A percentile compares a stretch with the other conserved stretches of the same genome.
Evolutionary conservation across 2,888 invertebrate species (phyloP).

Genomic region (Drosophila mettleri): DNA sequence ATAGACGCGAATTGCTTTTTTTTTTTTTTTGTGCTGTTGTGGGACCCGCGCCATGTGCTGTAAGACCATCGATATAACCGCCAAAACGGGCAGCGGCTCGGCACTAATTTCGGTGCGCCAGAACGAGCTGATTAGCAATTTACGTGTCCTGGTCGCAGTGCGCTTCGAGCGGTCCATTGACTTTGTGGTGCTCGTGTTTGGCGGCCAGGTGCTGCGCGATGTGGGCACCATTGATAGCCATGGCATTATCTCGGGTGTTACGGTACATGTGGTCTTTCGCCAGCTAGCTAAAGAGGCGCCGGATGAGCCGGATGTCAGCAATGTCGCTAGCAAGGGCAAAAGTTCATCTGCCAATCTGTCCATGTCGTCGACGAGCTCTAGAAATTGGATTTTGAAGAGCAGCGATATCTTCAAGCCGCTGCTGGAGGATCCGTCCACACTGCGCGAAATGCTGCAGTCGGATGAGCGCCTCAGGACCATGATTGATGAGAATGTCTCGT

Average conservation of each 20-base stretch:
- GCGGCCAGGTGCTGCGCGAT: conserved; percentile 55
- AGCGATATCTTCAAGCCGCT: conserved; percentile 11
- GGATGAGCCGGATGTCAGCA: not conserved
- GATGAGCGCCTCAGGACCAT: conserved; percentile 35
- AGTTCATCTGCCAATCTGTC: not conserved
- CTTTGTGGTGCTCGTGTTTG: conserved; percentile 56
- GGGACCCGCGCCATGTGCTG: conserved; percentile 16
- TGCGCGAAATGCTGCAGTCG: conserved; percentile 42
- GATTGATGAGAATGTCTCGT: conserved; percentile 33
- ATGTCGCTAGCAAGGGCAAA: not conserved
- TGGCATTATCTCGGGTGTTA: conserved; percentile 63
- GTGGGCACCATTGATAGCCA: conserved; percentile 60
- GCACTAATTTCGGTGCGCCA: conserved; percentile 52
- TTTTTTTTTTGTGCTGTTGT: not conserved
- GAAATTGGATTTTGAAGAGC: not conserved
- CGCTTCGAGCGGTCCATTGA: conserved; percentile 54
- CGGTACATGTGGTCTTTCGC: conserved; percentile 60
- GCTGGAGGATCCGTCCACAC: conserved; percentile 25
- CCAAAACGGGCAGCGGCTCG: conserved; percentile 45
- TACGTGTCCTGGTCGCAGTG: conserved; percentile 63
- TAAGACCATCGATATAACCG: conserved; percentile 55
- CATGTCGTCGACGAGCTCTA: not conserved
- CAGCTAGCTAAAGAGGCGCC: not conserved
- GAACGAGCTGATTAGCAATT: conserved; percentile 60
- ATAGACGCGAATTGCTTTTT: conserved; percentile 1